A percentile compares a stretch with the other conserved stretches of the same genome.
These are phyloP conservation scores for Eulemur mongoz DNA, from an alignment of 2,797 vertebrate species.

Conservation along the genomic window DNA sequence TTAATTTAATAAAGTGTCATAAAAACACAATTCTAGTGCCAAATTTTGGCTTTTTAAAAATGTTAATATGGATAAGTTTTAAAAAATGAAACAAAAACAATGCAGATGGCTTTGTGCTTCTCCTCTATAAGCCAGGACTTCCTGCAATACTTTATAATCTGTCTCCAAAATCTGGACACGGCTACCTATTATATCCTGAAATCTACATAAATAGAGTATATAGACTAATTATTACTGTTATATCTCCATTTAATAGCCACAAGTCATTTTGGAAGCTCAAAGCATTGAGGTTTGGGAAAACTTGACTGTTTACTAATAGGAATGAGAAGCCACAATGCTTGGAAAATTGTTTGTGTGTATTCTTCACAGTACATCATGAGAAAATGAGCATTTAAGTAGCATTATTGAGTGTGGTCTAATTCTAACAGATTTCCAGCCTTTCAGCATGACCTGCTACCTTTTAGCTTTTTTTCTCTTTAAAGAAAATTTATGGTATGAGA, in stretches of 20 bases:
- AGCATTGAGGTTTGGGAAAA: not conserved
- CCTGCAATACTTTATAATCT: not conserved
- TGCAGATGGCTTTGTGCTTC: not conserved
- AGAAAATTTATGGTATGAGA: not conserved
- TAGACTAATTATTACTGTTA: not conserved
- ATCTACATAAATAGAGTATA: not conserved
- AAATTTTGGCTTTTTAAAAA: not conserved
- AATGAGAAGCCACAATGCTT: not conserved
- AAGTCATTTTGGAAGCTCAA: not conserved
- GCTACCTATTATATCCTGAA: not conserved
- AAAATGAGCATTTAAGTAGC: not conserved
- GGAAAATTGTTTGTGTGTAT: not conserved
- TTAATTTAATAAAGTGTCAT: not conserved
- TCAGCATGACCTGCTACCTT: not conserved
- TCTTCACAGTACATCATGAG: not conserved
- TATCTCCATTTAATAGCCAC: not conserved
- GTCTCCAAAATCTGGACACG: not conserved
- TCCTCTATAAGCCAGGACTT: not conserved
- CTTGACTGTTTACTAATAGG: not conserved
- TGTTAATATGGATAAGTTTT: not conserved
- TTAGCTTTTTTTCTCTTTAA: not conserved
- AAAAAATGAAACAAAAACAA: not conserved
- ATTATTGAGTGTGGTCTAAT: not conserved
- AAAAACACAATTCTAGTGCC: not conserved
- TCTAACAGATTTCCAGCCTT: not conserved